Evolutionary conservation across 2,113 vertebrate species (phyloP).

Genomic region (Percina caprodes): DNA sequence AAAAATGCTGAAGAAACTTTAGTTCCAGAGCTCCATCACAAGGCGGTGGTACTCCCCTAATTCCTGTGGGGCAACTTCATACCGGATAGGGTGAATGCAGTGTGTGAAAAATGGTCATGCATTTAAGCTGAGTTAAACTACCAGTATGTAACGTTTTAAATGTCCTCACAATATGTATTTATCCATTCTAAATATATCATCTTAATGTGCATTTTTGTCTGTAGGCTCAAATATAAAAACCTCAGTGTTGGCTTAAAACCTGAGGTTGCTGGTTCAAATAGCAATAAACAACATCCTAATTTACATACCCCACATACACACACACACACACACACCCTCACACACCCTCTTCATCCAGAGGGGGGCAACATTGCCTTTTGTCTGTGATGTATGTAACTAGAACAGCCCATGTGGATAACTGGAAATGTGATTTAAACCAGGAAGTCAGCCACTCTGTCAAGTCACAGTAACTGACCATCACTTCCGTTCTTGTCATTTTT

Average conservation of each 20-base stretch:
- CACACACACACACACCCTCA: background rate
- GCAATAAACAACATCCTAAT: background rate
- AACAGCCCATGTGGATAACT: background rate
- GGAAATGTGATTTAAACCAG: background rate
- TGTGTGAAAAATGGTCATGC: too few species aligned
- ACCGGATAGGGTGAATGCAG: too few species aligned
- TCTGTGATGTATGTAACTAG: background rate
- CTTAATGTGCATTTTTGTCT: background rate
- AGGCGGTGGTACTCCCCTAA: too few species aligned
- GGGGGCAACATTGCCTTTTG: background rate
- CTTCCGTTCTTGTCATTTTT: background rate
- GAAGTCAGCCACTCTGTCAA: slow-evolving; percentile 8
- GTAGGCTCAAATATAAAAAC: background rate
- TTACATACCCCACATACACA: background rate
- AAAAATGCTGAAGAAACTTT: too few species aligned
- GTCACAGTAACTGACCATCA: background rate
- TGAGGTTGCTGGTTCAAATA: background rate
- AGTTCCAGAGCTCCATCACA: too few species aligned
- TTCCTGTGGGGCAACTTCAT: too few species aligned
- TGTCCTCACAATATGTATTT: background rate
- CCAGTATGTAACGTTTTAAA: background rate
- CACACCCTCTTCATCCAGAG: background rate
- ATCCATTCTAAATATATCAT: background rate
- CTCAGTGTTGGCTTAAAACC: background rate
- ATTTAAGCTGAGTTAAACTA: too few species aligned